phyloP scores from a whole-genome alignment of 2,797 vertebrate genomes.

The Synanceia verrucosa region DNA sequence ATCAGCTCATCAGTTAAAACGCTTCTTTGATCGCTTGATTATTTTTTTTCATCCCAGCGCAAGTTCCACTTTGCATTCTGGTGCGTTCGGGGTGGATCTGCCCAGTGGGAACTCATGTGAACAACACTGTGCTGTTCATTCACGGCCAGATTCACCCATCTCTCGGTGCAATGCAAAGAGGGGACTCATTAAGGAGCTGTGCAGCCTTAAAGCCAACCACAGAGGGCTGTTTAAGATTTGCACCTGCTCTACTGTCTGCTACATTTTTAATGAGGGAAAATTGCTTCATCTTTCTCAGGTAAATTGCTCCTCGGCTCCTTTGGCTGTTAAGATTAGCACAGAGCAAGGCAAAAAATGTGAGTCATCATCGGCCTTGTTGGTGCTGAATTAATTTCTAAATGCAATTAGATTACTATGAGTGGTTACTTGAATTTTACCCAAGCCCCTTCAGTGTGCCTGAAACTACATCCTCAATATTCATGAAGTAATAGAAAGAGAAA shows the following conservation, averaged over 20 bases:
- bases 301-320: constrained; percentile 54
- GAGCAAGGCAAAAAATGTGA: constrained; percentile 12
- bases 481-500: background rate
- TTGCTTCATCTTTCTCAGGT: constrained; percentile 59
- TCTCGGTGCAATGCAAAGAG: constrained; percentile 58
- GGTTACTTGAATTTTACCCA: constrained; percentile 14
- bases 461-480: constrained; percentile 33
- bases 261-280: constrained; percentile 73
- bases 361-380: constrained; percentile 27
- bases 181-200: constrained; percentile 72
- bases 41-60: background rate
- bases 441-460: constrained; percentile 8
- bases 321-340: constrained; percentile 47
- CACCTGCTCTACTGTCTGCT: constrained; percentile 73
- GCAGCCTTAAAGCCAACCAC: constrained; percentile 64
- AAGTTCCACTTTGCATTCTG: constrained; percentile 48
- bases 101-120: constrained; percentile 48
- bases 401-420: constrained; percentile 41
- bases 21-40: background rate
- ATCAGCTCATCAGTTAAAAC: constrained; percentile 23
- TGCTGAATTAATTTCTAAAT: constrained; percentile 35
- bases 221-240: constrained; percentile 58
- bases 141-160: constrained; percentile 52
- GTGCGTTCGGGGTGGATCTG: constrained; percentile 38
- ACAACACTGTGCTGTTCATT: constrained; percentile 72